These are phyloP conservation scores for Galaxea fascicularis DNA, from an alignment of 92 coral and sea anemone species.

Conservation along the genomic window DNA sequence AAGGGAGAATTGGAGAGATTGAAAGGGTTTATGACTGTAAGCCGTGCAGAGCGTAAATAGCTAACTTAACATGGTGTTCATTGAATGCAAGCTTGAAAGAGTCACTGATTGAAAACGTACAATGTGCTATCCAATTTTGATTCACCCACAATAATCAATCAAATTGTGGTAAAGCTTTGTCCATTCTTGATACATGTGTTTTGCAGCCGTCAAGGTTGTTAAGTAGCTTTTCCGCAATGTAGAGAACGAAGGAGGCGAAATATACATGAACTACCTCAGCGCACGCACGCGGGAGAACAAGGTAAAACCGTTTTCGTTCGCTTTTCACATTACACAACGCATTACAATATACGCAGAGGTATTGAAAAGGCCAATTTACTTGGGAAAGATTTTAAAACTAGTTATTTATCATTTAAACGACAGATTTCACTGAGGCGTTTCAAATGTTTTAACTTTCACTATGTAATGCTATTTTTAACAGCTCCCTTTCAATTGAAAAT, in stretches of 20 bases:
- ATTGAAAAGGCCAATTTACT: too few species aligned
- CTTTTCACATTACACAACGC: too few species aligned
- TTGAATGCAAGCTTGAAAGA: not conserved
- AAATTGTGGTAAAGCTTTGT: not conserved
- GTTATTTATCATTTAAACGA: too few species aligned
- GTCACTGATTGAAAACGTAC: constrained; percentile 19
- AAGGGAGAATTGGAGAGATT: not conserved
- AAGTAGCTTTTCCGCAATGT: not conserved
- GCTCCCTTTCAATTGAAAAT: not conserved
- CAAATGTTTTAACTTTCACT: too few species aligned
- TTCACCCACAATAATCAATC: not conserved
- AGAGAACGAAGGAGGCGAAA: not conserved
- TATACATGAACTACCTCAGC: too few species aligned
- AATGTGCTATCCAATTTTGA: not conserved
- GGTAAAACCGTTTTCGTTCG: too few species aligned
- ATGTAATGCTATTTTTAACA: not conserved
- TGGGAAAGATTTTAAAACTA: too few species aligned
- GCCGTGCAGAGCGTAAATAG: not conserved
- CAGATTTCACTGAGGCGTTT: not conserved
- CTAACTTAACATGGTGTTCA: not conserved
- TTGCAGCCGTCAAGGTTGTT: not conserved
- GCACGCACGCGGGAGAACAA: too few species aligned
- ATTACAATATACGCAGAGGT: too few species aligned
- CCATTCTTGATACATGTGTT: not conserved
- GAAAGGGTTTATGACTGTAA: not conserved